phyloP scores from a whole-genome alignment of 2,797 vertebrate genomes.

The Chaetophractus vellerosus region DNA sequence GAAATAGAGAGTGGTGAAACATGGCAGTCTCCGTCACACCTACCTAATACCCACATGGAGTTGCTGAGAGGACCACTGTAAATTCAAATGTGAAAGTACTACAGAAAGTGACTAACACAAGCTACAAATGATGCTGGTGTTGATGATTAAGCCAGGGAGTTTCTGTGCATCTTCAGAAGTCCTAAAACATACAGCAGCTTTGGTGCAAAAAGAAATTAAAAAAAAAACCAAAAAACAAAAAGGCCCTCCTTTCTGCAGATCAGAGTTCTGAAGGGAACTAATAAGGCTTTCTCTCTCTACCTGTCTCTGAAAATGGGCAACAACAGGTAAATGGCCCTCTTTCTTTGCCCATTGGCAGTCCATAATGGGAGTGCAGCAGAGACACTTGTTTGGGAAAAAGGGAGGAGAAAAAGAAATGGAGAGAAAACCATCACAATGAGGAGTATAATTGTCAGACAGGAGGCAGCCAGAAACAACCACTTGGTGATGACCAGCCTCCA shows the following conservation, averaged over 20 bases:
- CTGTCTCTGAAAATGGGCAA: constrained; percentile 34
- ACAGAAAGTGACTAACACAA: neutral
- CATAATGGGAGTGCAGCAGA: neutral
- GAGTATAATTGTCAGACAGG: neutral
- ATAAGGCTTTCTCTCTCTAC: neutral
- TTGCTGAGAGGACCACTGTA: neutral
- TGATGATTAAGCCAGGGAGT: constrained; percentile 12
- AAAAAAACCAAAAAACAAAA: constrained; percentile 24
- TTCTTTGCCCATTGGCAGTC: constrained; percentile 10
- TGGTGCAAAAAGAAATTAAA: neutral
- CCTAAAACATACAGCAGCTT: constrained; percentile 32
- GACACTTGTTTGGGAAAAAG: neutral
- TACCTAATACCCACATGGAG: neutral
- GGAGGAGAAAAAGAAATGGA: neutral
- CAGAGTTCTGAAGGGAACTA: neutral
- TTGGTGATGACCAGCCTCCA: neutral
- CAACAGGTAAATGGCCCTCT: neutral
- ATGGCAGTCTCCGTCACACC: neutral
- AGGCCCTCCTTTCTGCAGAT: neutral
- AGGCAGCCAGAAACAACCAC: neutral
- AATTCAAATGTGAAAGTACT: neutral
- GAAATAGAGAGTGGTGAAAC: constrained; percentile 12
- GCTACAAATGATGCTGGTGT: neutral
- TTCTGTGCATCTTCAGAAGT: neutral
- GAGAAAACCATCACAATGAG: constrained; percentile 1